phyloP scores from a whole-genome alignment of 37 sponge, comb jelly and placozoan species.

The Chondrosia reniformis region DNA sequence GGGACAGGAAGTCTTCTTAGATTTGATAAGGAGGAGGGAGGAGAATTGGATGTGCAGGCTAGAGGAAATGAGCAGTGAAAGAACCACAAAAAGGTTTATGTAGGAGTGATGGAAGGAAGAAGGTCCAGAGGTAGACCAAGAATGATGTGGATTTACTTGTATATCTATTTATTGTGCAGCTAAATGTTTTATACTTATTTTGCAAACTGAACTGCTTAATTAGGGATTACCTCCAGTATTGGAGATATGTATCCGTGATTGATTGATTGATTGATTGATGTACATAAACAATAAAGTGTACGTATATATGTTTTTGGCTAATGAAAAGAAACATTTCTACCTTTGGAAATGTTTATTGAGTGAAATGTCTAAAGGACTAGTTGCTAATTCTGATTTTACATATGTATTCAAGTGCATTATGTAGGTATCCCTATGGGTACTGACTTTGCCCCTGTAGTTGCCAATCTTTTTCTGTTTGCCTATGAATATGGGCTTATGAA shows the following conservation, averaged over 20 bases:
- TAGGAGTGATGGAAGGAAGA: background rate
- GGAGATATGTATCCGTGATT: background rate
- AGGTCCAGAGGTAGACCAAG: background rate
- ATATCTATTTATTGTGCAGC: background rate
- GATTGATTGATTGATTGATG: background rate
- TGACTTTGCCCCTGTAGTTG: too few relatives aligned
- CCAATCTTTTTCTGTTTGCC: too few relatives aligned
- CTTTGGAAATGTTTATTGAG: too few relatives aligned
- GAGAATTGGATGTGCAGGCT: background rate
- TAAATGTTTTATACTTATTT: background rate
- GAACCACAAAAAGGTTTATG: background rate
- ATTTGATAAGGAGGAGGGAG: background rate
- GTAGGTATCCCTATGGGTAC: too few relatives aligned
- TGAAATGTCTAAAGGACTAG: too few relatives aligned
- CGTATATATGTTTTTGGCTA: too few relatives aligned
- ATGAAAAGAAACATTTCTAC: too few relatives aligned
- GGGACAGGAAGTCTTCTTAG: background rate
- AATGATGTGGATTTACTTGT: background rate
- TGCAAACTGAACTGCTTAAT: background rate
- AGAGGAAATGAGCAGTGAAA: background rate
- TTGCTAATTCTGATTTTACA: too few relatives aligned
- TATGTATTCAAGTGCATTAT: too few relatives aligned
- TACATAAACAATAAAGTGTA: background rate
- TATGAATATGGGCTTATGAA: too few relatives aligned
- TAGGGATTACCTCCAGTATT: background rate